Conservation (phyloP, 2,888 invertebrate species). For the Scelioninae gen. 1 region DNA sequence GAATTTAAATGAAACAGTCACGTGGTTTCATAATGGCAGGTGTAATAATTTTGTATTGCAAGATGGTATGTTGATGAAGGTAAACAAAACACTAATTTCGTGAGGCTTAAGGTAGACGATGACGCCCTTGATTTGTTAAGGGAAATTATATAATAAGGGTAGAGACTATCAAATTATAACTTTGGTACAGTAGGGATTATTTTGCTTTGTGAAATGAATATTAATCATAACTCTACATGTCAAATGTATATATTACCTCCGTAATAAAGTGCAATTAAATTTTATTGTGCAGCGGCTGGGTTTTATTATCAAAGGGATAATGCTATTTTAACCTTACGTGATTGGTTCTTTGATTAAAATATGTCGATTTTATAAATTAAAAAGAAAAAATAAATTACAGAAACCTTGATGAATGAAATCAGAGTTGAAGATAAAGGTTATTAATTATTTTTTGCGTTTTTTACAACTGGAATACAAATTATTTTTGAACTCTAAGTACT, state of each 20-base stretch:
- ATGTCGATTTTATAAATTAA: not conserved
- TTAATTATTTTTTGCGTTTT: no score
- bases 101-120: not conserved
- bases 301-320: not conserved
- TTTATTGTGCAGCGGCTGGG: not conserved
- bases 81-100: not conserved
- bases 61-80: not conserved
- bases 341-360: not conserved
- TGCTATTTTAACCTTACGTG: not conserved
- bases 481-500: no score
- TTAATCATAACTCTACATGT: not conserved
- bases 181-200: not conserved
- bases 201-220: not conserved
- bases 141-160: not conserved
- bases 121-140: not conserved
- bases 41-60: conserved; percentile 12
- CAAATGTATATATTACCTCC: not conserved
- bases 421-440: no score
- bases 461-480: no score
- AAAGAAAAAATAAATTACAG: not conserved
- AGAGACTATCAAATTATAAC: not conserved
- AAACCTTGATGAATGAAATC: no score
- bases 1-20: conserved; percentile 5
- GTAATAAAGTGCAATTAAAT: not conserved
- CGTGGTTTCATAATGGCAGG: conserved; percentile 5